Conservation (phyloP, 1,140 invertebrate genomes). For the Uloborus diversus region DNA sequence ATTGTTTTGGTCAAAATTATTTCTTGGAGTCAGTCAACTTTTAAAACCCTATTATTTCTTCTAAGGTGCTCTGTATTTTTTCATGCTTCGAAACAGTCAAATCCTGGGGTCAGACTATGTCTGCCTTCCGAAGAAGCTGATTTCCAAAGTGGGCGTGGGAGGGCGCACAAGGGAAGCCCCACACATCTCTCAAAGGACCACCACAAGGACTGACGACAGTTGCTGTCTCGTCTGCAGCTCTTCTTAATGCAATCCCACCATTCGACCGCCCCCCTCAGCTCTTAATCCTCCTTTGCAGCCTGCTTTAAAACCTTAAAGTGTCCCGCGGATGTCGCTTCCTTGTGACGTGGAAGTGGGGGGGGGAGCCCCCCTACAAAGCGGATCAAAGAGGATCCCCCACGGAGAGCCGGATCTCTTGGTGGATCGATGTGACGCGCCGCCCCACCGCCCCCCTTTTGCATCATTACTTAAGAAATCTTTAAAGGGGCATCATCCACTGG, state of each 20-base stretch:
- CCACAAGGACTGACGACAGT: conserved; percentile 38
- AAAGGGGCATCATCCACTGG: conserved; percentile 39
- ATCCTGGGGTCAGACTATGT: conserved; percentile 7
- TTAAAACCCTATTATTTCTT: too few species aligned
- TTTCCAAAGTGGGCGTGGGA: conserved; percentile 18
- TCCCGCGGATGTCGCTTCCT: conserved; percentile 43
- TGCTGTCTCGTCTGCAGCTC: conserved; percentile 17
- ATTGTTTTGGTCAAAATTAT: too few species aligned
- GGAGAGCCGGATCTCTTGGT: background rate
- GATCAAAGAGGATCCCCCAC: conserved; percentile 29
- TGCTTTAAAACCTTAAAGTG: conserved; percentile 57
- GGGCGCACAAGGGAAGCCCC: background rate
- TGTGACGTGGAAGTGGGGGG: background rate
- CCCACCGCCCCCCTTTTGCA: conserved; percentile 19
- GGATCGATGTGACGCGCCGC: background rate
- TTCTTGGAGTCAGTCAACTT: too few species aligned
- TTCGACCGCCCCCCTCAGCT: conserved; percentile 7
- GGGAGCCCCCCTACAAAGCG: conserved; percentile 2
- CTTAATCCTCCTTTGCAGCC: conserved; percentile 45
- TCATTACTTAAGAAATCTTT: conserved; percentile 56
- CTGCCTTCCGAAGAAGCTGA: conserved; percentile 2
- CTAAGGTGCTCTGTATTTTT: too few species aligned
- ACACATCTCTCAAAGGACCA: conserved; percentile 1
- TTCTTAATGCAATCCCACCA: conserved; percentile 51
- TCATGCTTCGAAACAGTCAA: too few species aligned